phyloP scores from a whole-genome alignment of 2,888 invertebrate species.

The Pammene aurita region DNA sequence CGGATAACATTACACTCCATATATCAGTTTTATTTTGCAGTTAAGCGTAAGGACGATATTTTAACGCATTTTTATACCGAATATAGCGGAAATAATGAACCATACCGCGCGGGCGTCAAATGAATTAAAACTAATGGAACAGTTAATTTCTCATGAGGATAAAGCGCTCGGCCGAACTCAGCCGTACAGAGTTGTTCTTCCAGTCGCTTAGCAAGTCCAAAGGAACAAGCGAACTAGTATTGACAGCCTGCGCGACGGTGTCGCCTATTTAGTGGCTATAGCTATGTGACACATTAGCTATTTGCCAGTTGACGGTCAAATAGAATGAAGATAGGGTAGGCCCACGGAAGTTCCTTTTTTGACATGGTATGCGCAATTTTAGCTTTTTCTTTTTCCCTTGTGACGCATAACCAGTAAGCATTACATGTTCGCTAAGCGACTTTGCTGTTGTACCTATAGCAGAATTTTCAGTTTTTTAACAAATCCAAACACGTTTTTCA shows the following conservation, averaged over 20 bases:
- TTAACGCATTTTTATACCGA: conserved; percentile 73
- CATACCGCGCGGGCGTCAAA: conserved; percentile 65
- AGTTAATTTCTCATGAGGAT: conserved; percentile 82
- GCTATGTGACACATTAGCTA: too few species aligned
- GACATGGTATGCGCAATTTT: too few species aligned
- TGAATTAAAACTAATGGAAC: conserved; percentile 83
- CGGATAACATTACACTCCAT: conserved; percentile 46
- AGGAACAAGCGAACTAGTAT: background rate
- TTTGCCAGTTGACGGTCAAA: too few species aligned
- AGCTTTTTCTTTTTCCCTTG: too few species aligned
- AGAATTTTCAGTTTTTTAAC: too few species aligned
- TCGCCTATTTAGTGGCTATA: too few species aligned
- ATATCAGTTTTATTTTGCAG: conserved; percentile 64
- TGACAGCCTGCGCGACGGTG: background rate
- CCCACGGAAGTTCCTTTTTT: too few species aligned
- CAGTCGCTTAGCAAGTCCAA: background rate
- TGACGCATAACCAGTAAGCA: too few species aligned
- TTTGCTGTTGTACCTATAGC: too few species aligned
- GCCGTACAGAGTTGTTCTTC: conserved; percentile 48
- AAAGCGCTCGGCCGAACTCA: conserved; percentile 63
- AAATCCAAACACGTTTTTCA: too few species aligned
- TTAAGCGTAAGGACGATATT: conserved; percentile 60
- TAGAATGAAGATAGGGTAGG: too few species aligned
- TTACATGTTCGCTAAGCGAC: too few species aligned
- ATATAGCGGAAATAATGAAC: conserved; percentile 75